phyloP scores from a whole-genome alignment of 2,888 invertebrate genomes.

The Pyrochroa serraticornis region DNA sequence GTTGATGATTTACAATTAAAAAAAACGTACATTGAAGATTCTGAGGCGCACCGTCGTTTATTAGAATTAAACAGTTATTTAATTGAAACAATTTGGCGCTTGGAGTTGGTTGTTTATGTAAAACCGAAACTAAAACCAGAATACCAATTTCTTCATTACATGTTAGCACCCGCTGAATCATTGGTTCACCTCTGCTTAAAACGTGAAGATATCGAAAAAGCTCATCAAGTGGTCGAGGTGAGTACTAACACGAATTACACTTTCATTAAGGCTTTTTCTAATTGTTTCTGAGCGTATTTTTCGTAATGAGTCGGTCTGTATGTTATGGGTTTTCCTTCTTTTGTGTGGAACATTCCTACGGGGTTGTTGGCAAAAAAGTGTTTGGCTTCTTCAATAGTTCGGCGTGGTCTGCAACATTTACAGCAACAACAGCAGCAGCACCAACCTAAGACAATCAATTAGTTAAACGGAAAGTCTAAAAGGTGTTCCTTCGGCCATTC shows the following conservation, averaged over 20 bases:
- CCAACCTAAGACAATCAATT: constrained; percentile 60
- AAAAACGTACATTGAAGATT: constrained; percentile 51
- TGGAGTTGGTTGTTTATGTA: constrained; percentile 69
- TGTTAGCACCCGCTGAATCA: constrained; percentile 78
- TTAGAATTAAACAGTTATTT: constrained; percentile 60
- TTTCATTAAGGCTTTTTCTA: constrained; percentile 64
- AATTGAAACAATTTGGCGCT: constrained; percentile 74
- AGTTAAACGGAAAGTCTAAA: too few relatives aligned
- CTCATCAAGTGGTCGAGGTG: constrained; percentile 82
- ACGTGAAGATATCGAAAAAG: constrained; percentile 74
- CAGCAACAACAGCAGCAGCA: constrained; percentile 68
- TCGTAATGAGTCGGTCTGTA: constrained; percentile 65
- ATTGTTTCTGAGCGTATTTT: constrained; percentile 62
- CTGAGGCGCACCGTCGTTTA: constrained; percentile 45
- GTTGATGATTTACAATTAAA: constrained; percentile 61
- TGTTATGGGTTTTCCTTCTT: constrained; percentile 52
- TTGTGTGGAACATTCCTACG: constrained; percentile 60
- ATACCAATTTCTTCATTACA: constrained; percentile 65
- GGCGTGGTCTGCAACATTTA: constrained; percentile 63
- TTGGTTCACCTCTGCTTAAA: constrained; percentile 78
- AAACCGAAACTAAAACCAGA: constrained; percentile 60
- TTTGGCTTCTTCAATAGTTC: constrained; percentile 63
- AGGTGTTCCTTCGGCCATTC: too few relatives aligned
- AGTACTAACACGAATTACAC: constrained; percentile 51
- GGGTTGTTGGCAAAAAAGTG: constrained; percentile 64